Base-by-base conservation (phyloP, 2,888 invertebrate species). In the Drosophila rellima region DNA sequence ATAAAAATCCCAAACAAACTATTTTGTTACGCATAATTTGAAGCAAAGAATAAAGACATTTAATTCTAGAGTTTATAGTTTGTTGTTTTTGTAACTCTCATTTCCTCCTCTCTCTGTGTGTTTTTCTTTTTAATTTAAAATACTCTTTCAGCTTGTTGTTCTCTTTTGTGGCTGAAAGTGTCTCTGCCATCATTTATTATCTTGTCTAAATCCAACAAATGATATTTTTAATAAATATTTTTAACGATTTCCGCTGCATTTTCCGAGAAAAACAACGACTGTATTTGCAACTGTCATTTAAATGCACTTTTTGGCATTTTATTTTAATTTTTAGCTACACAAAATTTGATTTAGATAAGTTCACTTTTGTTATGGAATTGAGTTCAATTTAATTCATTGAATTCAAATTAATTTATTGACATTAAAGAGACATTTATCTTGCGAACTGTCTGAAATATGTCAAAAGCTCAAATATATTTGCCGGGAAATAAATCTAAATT, bases 401-500 rank as follows among this genome's bases (percentile, higher is more conserved):
- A 47, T 44, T 54, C 1, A 42, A 54, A 31, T 20, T 20, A 65
- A 82, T 88, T 73, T 78, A 87, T 89, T 63, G 68, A 73, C 59
- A 78, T 81, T 81, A 78, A 87, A 78, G 51, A 31, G 45, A 39
- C 70, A 86, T 88, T 83, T 88, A 70, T 86, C 84, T 84, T 75
- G 45, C 15, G 68, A n/a, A 44, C 52, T 74, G 78, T 66, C 76
- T 54, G 70, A 89, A 87, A 84, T 73, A 75, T 87, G 83, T 89
- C 83, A 84, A 73, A 84, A 88, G 57, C 87, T 86, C 67, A 74
- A 74, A 84, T 63, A 68, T 57, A 70, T 78, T 61, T 59, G 57
- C 73, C 33, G 18, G 45, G 54, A 80, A 73, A 83, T 89, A 88
- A 88, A 83, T 83, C 89, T 89, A 73, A 75, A 88, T 82, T 75